Evolutionary conservation across 2,113 vertebrate genomes (phyloP), one percentile per base, ranked within the genome.

Genomic region (Tupaia chinensis): DNA sequence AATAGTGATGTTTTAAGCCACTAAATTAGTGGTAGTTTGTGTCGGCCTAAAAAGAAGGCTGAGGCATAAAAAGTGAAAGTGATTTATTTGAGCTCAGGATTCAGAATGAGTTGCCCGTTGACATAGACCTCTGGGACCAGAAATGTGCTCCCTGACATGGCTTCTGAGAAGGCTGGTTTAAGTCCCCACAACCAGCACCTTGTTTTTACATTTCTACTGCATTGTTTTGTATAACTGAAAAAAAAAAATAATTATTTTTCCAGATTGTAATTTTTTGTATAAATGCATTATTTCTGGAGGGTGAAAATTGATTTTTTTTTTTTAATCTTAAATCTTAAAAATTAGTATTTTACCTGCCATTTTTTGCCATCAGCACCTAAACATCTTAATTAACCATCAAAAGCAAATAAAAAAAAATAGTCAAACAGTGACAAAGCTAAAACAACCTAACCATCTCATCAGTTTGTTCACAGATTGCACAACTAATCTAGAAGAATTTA

Each of bases 221-320:
- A 25, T 58, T 44, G 66, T 82, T 89, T 94, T 66, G 14, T 96
- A 1, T 89, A 44, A 44, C 44, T 44, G 44, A 44, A 44, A 44
- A 44, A 44, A 44, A 44, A 44, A 44, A 44, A 44, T 44, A 32
- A 32, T 70, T 77, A 27, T 93, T 93, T 95, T 93, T 87, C 58
- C 12, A n/a, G 29, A 15, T 94, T 95, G 12, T 81, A 91, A 19
- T 94, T 95, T 88, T 76, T 90, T 70, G 17, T 92, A 22, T 81
- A 92, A 88, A 89, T 96, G 73, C 68, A 86, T 96, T 93, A 15
- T 63, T 25, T 97, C 54, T 94, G 44, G 23, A 94, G 61, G 76
- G 34, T 90, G 17, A 72, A 25, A 97, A 88, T 60, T 94, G 63
- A 78, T 79, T n/a, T 78, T 77, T 70, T 77, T 70, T 91, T 97